Evolutionary conservation across 2,113 vertebrate genomes (phyloP), one percentile per base, ranked within the genome.

Genomic region (Mirza zaza): DNA sequence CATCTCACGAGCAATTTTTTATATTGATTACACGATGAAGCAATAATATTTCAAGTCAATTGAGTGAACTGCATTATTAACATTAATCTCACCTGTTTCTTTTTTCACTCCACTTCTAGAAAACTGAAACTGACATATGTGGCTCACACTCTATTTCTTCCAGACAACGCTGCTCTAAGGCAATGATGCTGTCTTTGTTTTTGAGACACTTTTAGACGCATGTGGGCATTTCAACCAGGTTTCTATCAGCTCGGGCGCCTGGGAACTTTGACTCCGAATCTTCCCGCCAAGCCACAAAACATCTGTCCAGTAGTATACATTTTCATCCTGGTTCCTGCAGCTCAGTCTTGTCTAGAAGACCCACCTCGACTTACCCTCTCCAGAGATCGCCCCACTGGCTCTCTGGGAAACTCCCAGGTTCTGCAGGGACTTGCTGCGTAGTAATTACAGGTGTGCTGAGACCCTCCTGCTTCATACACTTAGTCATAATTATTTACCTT

Each of bases 341-440:
- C 10, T 45, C 42, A n/a, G 15, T 81, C 61, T 52, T 55, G 3
- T 48, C 42, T 2, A 3, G 27, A 59, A 42, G 67, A 61, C 42
- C 34, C 71, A 8, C 42, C 48, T 82, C 48, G 76, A 73, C 67
- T 55, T 94, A 20, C 29, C 45, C 52, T 57, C 59, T 84, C 59
- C 75, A 36, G 80, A 80, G 80, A 67, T 0, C 23, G 92, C 32
- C 81, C 71, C 29, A 0, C 61, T 8, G 45, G 84, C 77, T 52
- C 42, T 63, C 55, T 96, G 93, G 97, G 97, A 92, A 97, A 97
- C 85, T 97, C 97, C 96, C 73, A 18, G 68, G 57, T 39, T 88
- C 77, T 39, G 96, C 77, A 89, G 82, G 79, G 42, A 90, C 96
- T 95, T 97, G 97, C 80, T 79, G 59, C 77, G 73, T 73, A 11